Evolutionary conservation across 2,888 invertebrate genomes (phyloP), one percentile per base, ranked within the genome.

Genomic region (Metopia argyrocephala): DNA sequence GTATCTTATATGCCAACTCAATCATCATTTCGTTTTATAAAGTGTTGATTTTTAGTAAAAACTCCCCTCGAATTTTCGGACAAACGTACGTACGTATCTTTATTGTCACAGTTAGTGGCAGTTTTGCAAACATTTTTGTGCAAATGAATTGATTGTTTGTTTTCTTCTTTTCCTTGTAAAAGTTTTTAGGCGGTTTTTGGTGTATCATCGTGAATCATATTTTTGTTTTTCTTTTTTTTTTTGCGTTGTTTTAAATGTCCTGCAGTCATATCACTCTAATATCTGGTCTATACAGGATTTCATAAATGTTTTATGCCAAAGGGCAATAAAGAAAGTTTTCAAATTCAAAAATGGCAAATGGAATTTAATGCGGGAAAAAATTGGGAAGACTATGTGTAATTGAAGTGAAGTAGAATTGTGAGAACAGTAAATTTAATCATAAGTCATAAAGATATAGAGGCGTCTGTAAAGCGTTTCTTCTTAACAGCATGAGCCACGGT

Each of bases 21-120:
- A 70, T 74, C 46, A 73, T 78, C 54, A 48, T 18, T 66, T 73
- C 46, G 54, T 65, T 12, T 66, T 65, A 65, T 31, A 76, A n/a
- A 70, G 81, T 81, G 81, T 78, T 81, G 81, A 76, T 74, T 59
- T 69, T 59, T 61, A 78, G 76, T 74, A 70, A 81, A 70, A 81
- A 76, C 74, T 74, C 81, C 76, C 76, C 65, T 65, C 48, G 18
- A 59, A 59, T 56, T 70, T 64, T 48, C n/a, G 62, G 62, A 64
- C 52, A 59, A 70, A 52, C 48, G 18, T 31, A 54, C n/a, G n/a
- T 61, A 61, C 57, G 62, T 1, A 66, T 78, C 71, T 66, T 73
- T 66, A 76, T 62, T 76, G 76, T 76, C 62, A 69, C 68, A 71
- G 70, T 73, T 76, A 68, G 70, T 68, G 62, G 5, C 62, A 62